Evolutionary conservation across 2,888 invertebrate genomes (phyloP), one percentile per base, ranked within the genome.

Genomic region (Caenorhabditis panamensis): DNA sequence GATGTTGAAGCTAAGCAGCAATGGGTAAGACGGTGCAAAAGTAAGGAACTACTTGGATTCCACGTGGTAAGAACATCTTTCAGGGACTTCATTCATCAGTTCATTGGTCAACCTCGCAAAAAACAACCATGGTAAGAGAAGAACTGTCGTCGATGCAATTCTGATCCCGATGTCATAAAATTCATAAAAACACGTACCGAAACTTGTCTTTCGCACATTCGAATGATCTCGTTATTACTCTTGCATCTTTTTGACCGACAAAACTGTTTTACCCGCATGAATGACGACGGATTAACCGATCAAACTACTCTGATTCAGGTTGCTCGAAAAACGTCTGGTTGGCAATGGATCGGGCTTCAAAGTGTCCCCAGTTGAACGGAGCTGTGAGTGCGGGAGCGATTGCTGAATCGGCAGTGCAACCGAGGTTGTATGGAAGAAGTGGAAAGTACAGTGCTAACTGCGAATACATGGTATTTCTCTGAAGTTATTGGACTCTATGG

Each of bases 251-350:
- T 49, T 49, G 49, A 49, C 49, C 49, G 20, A 20, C n/a, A 5
- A 20, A 49, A 49, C 49, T 49, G 6, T n/a, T 18, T 18, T 26
- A 20, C 13, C 22, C 26, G 53, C 11, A n/a, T 28, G 54, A 24
- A 28, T 37, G 18, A 28, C 5, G 24, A 28, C 31, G 31, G 54
- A 54, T 63, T 63, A 18, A 24, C 37, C 16, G 49, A 49, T 24
- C 51, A 24, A 51, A 24, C 51, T 51, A 24, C 11, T 24, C 18
- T 54, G 24, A 28, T 63, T 20, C 44, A 69, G 79, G 79, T 6
- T 79, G 79, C 68, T 56, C 54, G 13, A 79, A 79, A 72, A 79
- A 79, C 66, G 44, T 79, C 18, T 73, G 79, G 73, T 22, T 79
- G 0, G 41, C 68, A 1, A 79, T 72, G 72, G 79, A 79, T 59